Conservation (phyloP, 2,888 invertebrate genomes). For the Sesamia inferens region DNA sequence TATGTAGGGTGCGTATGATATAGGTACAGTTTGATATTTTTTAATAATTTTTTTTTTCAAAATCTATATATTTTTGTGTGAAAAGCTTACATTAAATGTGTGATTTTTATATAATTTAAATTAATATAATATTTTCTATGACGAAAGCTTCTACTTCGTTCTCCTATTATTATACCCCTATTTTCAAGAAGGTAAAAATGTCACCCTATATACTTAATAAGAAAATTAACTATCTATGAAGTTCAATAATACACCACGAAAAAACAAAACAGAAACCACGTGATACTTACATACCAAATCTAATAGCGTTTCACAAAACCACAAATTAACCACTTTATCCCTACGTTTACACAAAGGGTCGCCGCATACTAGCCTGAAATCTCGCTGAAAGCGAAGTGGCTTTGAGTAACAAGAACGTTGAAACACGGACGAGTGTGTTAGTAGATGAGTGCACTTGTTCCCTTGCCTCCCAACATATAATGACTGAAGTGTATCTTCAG, state of each 20-base stretch:
- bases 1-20: no score
- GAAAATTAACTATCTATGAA: neutral
- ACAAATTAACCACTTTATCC: constrained; percentile 42
- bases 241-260: neutral
- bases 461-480: constrained; percentile 43
- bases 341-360: constrained; percentile 39
- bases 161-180: no score
- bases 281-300: neutral
- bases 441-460: constrained; percentile 57
- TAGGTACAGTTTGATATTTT: no score
- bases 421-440: constrained; percentile 60
- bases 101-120: no score
- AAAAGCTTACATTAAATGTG: no score
- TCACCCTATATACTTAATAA: neutral
- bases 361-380: constrained; percentile 37
- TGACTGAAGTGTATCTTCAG: constrained; percentile 47
- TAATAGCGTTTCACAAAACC: neutral
- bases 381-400: constrained; percentile 56
- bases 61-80: no score
- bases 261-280: neutral
- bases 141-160: no score
- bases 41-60: no score
- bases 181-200: no score
- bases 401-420: constrained; percentile 54
- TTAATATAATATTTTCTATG: no score